Evolutionary conservation across 2,113 vertebrate genomes (phyloP), one percentile per base, ranked within the genome.

Genomic region (Rynchops niger): DNA sequence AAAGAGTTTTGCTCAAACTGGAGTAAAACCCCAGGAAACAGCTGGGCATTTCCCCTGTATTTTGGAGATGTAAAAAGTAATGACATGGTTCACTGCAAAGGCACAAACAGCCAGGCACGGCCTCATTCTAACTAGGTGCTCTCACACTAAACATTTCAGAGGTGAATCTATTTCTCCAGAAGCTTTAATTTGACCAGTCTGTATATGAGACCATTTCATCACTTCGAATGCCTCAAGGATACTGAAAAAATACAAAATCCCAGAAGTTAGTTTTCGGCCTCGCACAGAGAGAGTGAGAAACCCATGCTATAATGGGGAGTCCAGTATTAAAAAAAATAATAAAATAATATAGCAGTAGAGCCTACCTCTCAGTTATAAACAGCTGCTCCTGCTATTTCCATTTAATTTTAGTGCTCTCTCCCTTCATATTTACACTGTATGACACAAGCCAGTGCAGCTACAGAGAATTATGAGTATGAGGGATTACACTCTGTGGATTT

Each of bases 301-400:
- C 2, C 6, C 10, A 8, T 4, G 1, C 12, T 70, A 1, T n/a
- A 40, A 40, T 5, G 17, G 29, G 9, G 16, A 86, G 40, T 40
- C 15, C 32, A 13, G 7, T 4, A 34, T 8, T 9, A 78, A 70
- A 45, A 4, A 45, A 45, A 22, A 47, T 5, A 47, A 4, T 7
- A 43, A 43, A 45, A 45, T 4, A 45, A 6, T 23, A 32, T 1
- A 74, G 56, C 58, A 62, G 29, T 3, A 70, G 29, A 79, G 2
- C 10, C 17, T 16, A 26, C 11, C 22, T 23, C 50, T 78, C 83
- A 15, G 32, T 30, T 62, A 23, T 23, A 40, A 88, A 83, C 18
- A 86, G 14, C 21, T 38, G 32, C 11, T 77, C 30, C n/a, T 83
- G 27, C 29, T 63, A 23, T 29, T 83, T 65, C 23, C 5, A 25